These are phyloP conservation scores for Ochropleura plecta DNA, from an alignment of 2,888 invertebrate genomes.

Conservation along the genomic window DNA sequence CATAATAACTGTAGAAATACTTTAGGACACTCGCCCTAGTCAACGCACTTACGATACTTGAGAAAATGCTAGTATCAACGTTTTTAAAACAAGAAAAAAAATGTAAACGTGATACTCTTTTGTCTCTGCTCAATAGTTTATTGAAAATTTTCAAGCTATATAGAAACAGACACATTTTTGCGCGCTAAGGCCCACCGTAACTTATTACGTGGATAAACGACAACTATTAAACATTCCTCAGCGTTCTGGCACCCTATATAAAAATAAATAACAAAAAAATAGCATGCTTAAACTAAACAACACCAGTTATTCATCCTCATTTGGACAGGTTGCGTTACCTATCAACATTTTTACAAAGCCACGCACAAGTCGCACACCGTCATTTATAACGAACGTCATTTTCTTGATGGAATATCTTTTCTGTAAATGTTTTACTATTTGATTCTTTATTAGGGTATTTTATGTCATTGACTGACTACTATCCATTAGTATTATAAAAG, in stretches of 20 bases:
- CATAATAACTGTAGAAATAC: too few species aligned
- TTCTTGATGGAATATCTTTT: conserved; percentile 19
- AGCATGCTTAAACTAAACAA: conserved; percentile 11
- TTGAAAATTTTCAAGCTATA: background rate
- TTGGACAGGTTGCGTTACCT: conserved; percentile 37
- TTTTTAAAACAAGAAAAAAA: too few species aligned
- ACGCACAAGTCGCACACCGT: conserved; percentile 42
- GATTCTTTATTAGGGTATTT: conserved; percentile 30
- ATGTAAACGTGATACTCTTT: background rate
- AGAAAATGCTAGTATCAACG: too few species aligned
- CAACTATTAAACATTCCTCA: background rate
- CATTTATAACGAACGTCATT: conserved; percentile 37
- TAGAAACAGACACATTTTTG: background rate
- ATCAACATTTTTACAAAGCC: conserved; percentile 39
- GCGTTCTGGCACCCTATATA: background rate
- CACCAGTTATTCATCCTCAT: conserved; percentile 15
- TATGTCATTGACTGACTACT: conserved; percentile 37
- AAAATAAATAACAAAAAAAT: conserved; percentile 29
- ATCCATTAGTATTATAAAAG: too few species aligned
- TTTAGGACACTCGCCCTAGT: too few species aligned
- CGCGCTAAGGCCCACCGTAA: too few species aligned
- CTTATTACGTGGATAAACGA: background rate
- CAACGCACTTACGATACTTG: too few species aligned
- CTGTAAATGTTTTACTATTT: conserved; percentile 36
- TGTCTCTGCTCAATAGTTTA: background rate